These are phyloP conservation scores for Camponotus vicinus DNA, from an alignment of 1,140 invertebrate genomes.

Conservation along the genomic window DNA sequence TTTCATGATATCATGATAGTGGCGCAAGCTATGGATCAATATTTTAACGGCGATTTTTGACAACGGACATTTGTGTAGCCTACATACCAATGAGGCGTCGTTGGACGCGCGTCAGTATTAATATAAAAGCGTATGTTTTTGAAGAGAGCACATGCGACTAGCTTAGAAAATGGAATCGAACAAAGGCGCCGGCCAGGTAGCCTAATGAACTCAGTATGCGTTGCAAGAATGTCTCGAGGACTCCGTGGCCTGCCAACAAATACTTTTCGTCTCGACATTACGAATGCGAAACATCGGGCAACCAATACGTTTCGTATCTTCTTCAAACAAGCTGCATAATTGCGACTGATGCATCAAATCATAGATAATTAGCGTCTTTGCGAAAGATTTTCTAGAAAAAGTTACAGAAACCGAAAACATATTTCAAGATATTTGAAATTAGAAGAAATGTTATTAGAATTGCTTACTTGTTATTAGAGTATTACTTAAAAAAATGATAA, in stretches of 20 bases:
- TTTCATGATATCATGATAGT: background rate
- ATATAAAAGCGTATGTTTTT: slow-evolving; percentile 46
- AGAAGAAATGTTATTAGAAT: background rate
- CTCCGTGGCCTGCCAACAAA: slow-evolving; percentile 54
- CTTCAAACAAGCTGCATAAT: slow-evolving; percentile 35
- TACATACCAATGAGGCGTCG: background rate
- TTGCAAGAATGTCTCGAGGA: slow-evolving; percentile 58
- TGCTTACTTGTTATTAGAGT: too few relatives aligned
- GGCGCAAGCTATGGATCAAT: too few relatives aligned
- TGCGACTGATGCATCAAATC: slow-evolving; percentile 22
- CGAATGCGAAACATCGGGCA: slow-evolving; percentile 40
- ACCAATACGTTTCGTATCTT: slow-evolving; percentile 19
- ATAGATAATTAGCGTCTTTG: slow-evolving; percentile 2
- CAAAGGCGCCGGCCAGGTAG: slow-evolving; percentile 54
- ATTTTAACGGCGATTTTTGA: background rate
- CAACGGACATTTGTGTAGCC: background rate
- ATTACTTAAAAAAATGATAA: too few relatives aligned
- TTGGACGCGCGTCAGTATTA: background rate
- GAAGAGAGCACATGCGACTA: slow-evolving; percentile 17
- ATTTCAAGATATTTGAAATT: background rate
- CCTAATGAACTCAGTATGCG: slow-evolving; percentile 62
- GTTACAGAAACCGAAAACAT: background rate
- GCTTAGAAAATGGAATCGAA: slow-evolving; percentile 58
- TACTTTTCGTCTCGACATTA: slow-evolving; percentile 44
- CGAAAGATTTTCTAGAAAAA: background rate